Evolutionary conservation across 2,797 vertebrate genomes (phyloP), one percentile per base, ranked within the genome.

Genomic region (Spea hammondii): DNA sequence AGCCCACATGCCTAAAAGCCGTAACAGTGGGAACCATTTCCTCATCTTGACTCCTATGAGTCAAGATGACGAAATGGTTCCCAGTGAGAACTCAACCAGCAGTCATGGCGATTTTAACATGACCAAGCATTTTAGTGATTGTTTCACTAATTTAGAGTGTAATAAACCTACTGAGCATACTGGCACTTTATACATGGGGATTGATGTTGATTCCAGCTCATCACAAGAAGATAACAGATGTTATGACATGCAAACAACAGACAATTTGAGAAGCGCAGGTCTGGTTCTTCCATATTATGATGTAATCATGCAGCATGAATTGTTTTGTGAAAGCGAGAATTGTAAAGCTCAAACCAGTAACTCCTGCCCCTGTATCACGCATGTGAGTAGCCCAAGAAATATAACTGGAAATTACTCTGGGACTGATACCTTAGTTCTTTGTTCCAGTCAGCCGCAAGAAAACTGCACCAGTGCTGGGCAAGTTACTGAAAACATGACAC

Each of bases 241-340:
- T 54, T 10, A 68, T 74, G 74, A 80, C 74, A 50, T 47, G 50
- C 72, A 32, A 17, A 66, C 32, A 73, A 5, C 32, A 60, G 48
- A 73, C 44, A n/a, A 54, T 46, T 45, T 46, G 13, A 70, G 47
- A 47, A 48, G 10, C 47, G 9, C 44, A 10, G 45, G 45, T 74
- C 60, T 66, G 69, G 57, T 73, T 75, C 72, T 88, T 80, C 85
- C 86, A 74, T 86, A 85, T 80, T 86, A 64, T 6, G 83, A 91
- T 85, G 85, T 86, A 3, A 79, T 85, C 60, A 53, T 78, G 75
- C 84, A 87, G 47, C 59, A 47, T 49, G 72, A 85, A 4, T n/a
- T 53, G 4, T 46, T 75, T 77, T 79, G 50, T 10, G 1, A 54
- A n/a, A 2, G 0, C 0, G 55, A 0, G 0, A 50, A 8, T 65